Percentiles rank a stretch among this genome's conserved stretches.
These are phyloP conservation scores for Daboia siamensis DNA, from an alignment of 2,113 vertebrate species.

Conservation along the genomic window DNA sequence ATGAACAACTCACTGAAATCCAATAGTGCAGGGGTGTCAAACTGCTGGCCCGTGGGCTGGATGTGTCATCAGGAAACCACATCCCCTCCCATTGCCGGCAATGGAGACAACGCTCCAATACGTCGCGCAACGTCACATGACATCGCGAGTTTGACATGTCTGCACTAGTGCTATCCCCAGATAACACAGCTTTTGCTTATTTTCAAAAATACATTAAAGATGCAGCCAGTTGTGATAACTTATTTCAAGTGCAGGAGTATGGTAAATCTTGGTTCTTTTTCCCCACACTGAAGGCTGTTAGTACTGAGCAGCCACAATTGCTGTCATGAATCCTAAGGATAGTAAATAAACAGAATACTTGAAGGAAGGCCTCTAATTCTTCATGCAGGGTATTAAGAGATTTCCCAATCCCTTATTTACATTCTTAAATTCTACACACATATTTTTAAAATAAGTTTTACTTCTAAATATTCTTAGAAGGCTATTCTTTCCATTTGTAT, in stretches of 20 bases:
- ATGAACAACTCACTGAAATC: too few relatives aligned
- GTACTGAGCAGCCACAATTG: constrained; percentile 36
- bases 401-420: background rate
- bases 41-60: too few relatives aligned
- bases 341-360: constrained; percentile 35
- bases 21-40: too few relatives aligned
- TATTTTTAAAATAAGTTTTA: background rate
- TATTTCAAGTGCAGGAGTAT: constrained; percentile 40
- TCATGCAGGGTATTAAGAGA: constrained; percentile 2
- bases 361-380: constrained; percentile 32
- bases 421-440: background rate
- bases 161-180: background rate
- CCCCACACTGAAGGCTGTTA: constrained; percentile 39
- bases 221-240: constrained; percentile 37
- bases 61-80: too few relatives aligned
- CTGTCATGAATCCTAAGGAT: constrained; percentile 8
- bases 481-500: background rate
- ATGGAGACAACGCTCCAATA: too few relatives aligned
- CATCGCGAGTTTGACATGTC: too few relatives aligned
- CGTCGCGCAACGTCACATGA: too few relatives aligned
- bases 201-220: constrained; percentile 40
- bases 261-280: constrained; percentile 38
- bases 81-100: too few relatives aligned
- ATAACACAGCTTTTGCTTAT: constrained; percentile 28
- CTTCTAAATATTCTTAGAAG: background rate